Base-by-base conservation (phyloP, 2,797 vertebrate species). In the Oceanodroma leucorhoa region DNA sequence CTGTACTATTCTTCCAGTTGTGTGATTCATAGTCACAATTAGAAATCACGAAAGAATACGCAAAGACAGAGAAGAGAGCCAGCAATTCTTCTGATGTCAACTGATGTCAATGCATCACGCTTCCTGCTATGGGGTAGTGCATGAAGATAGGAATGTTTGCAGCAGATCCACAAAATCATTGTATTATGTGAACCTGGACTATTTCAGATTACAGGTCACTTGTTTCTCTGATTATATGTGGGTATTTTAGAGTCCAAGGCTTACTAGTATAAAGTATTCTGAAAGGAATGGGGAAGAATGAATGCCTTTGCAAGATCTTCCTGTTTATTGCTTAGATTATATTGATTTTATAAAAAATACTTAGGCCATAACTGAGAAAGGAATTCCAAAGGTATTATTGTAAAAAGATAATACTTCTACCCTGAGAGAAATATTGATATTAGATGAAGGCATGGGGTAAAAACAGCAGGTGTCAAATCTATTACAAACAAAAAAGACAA, bases 381-480 rank as follows among this genome's bases (percentile, higher is more conserved):
- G 51, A 91, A 96, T 96, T 93, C 53, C 72, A 93, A 78, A 93
- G 32, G 15, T 48, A 94, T 91, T 94, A 96, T 26, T 73, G 40
- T 92, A 95, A 94, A 95, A 94, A 94, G 27, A 87, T 92, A 95
- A 87, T 83, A 75, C 50, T 90, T 55, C 10, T 61, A 87, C 62
- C 93, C 83, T 50, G 51, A 90, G 51, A 96, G 67, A 97, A 96
- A 93, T 34, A 12, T 11, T 78, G 69, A 70, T 79, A 50, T 72
- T 46, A 61, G 23, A 72, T 61, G 73, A 94, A 91, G 13, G 66
- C 80, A 95, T 93, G 87, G 87, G 51, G 66, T 94, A 77, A 91
- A 94, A 62, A 11, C 62, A 94, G 89, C 95, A 94, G 80, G 96
- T 87, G 67, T 87, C 89, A 95, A 95, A 84, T 88, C 46, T 88